Percentiles rank a stretch among this genome's conserved stretches.
phyloP scores from a whole-genome alignment of 2,113 vertebrate genomes.

The Candoia aspera region DNA sequence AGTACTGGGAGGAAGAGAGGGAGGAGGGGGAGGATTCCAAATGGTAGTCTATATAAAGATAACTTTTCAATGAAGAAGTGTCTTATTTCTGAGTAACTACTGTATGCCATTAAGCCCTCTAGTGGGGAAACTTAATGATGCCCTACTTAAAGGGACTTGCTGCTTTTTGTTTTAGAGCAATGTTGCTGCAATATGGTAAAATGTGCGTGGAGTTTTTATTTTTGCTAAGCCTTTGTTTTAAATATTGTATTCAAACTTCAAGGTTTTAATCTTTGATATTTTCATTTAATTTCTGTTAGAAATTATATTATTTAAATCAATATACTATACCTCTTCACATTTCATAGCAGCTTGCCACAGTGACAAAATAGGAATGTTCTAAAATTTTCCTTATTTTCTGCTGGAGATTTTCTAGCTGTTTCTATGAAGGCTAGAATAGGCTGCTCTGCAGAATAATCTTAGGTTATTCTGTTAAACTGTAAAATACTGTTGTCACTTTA shows the following conservation, averaged over 20 bases:
- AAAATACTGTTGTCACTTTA: neutral
- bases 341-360: neutral
- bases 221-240: neutral
- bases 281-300: neutral
- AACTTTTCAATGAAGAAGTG: fast-evolving
- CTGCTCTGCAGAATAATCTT: neutral
- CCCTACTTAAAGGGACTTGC: neutral
- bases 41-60: neutral
- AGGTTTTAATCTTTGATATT: neutral
- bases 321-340: neutral
- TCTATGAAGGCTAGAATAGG: constrained; percentile 24
- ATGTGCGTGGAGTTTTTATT: neutral
- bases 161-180: neutral
- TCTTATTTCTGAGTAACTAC: neutral
- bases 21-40: neutral
- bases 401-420: neutral
- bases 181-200: constrained; percentile 8
- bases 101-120: constrained; percentile 5
- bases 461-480: neutral
- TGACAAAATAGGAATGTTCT: neutral
- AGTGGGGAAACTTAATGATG: neutral
- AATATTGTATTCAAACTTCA: neutral
- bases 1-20: no score
- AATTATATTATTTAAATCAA: neutral
- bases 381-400: neutral